Conservation (phyloP, 2,797 vertebrate genomes). For the Melanotaenia boesemani region DNA sequence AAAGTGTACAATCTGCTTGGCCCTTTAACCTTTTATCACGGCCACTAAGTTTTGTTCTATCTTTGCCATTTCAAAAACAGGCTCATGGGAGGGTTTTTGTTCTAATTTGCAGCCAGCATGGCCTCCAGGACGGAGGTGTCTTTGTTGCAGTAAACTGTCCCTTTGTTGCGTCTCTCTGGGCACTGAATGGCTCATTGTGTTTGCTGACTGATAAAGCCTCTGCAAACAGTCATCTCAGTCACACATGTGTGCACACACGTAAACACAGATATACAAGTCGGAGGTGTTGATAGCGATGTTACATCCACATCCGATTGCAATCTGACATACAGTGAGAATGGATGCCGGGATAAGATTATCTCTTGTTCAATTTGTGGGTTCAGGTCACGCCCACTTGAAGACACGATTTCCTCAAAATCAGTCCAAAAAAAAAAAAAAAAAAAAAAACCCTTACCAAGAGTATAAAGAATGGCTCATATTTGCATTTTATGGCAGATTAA, state of each 20-base stretch:
- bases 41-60: not conserved
- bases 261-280: conserved; percentile 27
- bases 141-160: conserved; percentile 76
- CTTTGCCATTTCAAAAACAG: conserved; percentile 37
- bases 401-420: conserved; percentile 16
- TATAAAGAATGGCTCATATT: conserved; percentile 78
- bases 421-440: conserved; percentile 23
- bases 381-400: conserved; percentile 24
- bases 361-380: conserved; percentile 14
- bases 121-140: conserved; percentile 65
- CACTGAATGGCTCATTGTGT: conserved; percentile 76
- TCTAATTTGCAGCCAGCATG: conserved; percentile 49
- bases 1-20: not conserved
- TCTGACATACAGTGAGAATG: conserved; percentile 36
- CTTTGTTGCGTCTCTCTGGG: conserved; percentile 69
- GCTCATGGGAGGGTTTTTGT: conserved; percentile 37
- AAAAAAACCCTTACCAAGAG: conserved; percentile 1
- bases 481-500: conserved; percentile 87
- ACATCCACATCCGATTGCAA: conserved; percentile 37
- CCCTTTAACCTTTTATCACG: not conserved
- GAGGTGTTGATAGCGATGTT: conserved; percentile 60
- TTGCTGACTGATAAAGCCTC: conserved; percentile 68
- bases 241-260: conserved; percentile 34
- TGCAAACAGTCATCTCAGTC: conserved; percentile 64
- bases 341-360: conserved; percentile 43